Evolutionary conservation across 2,797 vertebrate genomes (phyloP), one percentile per base, ranked within the genome.

Genomic region (Sphenopsis melanotis): DNA sequence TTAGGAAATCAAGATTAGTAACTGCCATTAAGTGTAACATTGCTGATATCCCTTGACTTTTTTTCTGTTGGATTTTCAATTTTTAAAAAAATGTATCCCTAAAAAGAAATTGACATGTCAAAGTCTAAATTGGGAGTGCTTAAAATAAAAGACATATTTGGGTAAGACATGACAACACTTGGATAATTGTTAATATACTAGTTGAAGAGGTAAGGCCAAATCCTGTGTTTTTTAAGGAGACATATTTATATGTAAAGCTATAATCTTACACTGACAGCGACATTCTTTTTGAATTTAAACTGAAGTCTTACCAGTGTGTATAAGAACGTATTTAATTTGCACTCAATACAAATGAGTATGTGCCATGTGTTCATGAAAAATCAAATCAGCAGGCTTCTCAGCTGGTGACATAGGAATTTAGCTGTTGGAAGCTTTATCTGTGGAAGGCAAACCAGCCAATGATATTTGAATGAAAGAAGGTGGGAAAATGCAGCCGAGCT

Each of bases 301-400:
- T 22, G 37, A 66, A 91, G 32, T 74, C 46, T 77, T 91, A 46
- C 27, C 30, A 44, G 19, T 53, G 49, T 60, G 24, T 36, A 12
- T 70, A 89, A 84, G 60, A 80, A 66, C 46, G 56, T 70, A 74
- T 93, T 93, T 83, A 77, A 85, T 94, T 89, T 93, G 22, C 53
- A 46, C 86, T 74, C 76, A 86, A 6, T 86, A 80, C 76, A 87
- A 91, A 91, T 80, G 29, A 80, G 26, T 87, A 52, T 42, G 44
- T 42, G 30, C 56, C 55, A 53, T 77, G 94, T 68, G 79, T 60
- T 94, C 60, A 39, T 68, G 87, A 80, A 71, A 94, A 96, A 93
- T 72, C 75, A 83, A 60, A 85, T 85, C 68, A 42, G 57, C 82
- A 71, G 64, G 57, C 92, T 91, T 89, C 94, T 94, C 87, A 91